Percentiles rank a stretch among this genome's conserved stretches.
Evolutionary conservation across 2,888 invertebrate genomes (phyloP).

Genomic region (Acholoe squamosa): DNA sequence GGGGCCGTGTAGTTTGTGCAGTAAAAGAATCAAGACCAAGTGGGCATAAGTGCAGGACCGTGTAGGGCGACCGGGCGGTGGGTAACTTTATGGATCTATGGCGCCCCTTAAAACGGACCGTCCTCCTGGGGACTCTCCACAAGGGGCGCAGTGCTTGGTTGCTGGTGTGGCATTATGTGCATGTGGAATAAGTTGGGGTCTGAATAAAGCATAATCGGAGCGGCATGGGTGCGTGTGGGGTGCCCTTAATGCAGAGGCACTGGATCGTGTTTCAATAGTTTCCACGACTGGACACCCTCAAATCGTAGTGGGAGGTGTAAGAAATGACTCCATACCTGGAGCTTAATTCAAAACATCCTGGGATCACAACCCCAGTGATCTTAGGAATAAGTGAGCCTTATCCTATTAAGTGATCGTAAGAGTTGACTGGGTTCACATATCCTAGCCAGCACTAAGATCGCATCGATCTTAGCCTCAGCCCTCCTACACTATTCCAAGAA

Average conservation of each 20-base stretch:
- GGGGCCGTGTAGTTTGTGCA: not conserved
- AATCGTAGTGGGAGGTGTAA: no score
- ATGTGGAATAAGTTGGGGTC: not conserved
- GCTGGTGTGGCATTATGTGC: not conserved
- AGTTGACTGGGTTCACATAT: no score
- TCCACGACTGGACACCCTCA: no score
- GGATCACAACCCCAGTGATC: no score
- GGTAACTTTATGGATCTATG: slow-evolving; percentile 4
- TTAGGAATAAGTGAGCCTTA: no score
- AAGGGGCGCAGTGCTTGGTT: not conserved
- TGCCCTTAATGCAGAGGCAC: not conserved
- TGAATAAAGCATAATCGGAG: not conserved
- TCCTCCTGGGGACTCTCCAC: not conserved
- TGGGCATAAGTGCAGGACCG: not conserved
- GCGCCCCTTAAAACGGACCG: not conserved
- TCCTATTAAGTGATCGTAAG: no score
- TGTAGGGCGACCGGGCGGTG: not conserved
- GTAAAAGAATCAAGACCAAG: not conserved
- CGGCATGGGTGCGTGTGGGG: not conserved
- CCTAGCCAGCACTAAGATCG: no score
- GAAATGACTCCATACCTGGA: no score
- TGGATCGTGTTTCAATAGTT: no score
- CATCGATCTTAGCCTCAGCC: no score
- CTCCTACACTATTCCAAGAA: no score
- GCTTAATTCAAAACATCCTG: no score